Evolutionary conservation across 2,888 invertebrate genomes (phyloP).

Genomic region (Morpho deidamia): DNA sequence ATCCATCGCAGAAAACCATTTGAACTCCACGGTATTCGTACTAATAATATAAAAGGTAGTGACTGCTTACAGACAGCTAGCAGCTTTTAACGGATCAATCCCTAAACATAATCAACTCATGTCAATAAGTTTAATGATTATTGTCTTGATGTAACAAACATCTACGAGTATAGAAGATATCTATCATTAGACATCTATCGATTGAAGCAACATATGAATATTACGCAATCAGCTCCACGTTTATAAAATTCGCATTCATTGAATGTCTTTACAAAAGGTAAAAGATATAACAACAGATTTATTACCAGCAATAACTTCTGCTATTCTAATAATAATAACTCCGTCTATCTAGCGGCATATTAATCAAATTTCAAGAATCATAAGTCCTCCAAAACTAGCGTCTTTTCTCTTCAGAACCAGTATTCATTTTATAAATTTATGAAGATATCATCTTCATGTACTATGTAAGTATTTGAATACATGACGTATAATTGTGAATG

Average conservation of each 20-base stretch:
- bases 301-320: conserved; percentile 26
- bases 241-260: conserved; percentile 38
- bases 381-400: conserved; percentile 3
- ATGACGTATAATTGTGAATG: too few species aligned
- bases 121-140: too few species aligned
- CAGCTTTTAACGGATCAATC: too few species aligned
- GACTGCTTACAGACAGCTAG: too few species aligned
- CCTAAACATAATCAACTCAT: too few species aligned
- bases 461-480: background rate
- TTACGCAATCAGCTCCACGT: background rate
- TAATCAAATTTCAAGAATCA: conserved; percentile 11
- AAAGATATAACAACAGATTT: conserved; percentile 16
- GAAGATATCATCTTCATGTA: conserved; percentile 6
- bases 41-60: too few species aligned
- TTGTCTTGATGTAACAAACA: too few species aligned
- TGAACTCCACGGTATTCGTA: too few species aligned
- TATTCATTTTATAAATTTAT: conserved; percentile 3
- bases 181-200: too few species aligned
- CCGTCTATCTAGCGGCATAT: conserved; percentile 8
- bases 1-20: too few species aligned
- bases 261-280: conserved; percentile 21
- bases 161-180: too few species aligned
- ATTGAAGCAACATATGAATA: too few species aligned
- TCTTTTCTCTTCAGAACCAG: conserved; percentile 4
- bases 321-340: conserved; percentile 12